phyloP scores from a whole-genome alignment of 2,888 invertebrate genomes.

The Gerris lacustris region DNA sequence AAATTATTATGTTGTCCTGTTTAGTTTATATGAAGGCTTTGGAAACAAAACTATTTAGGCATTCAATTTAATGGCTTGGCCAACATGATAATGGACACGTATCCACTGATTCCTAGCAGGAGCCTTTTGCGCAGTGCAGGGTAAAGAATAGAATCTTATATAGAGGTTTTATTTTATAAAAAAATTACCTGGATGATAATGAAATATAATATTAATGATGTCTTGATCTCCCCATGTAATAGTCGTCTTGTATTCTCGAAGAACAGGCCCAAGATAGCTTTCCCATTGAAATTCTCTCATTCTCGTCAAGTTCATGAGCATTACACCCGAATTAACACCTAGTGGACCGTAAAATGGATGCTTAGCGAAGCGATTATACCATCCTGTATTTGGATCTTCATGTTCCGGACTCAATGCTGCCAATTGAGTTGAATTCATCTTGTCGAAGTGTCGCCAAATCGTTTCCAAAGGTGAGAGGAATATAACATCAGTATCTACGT shows the following conservation, averaged over 20 bases:
- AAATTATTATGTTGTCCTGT: too few relatives aligned
- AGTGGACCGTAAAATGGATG: constrained; percentile 85
- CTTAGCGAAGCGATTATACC: constrained; percentile 91
- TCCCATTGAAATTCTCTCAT: constrained; percentile 80
- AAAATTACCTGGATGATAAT: constrained; percentile 57
- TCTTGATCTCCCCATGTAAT: constrained; percentile 98
- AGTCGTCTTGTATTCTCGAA: constrained; percentile 67
- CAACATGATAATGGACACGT: too few relatives aligned
- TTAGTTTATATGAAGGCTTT: too few relatives aligned
- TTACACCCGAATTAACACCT: constrained; percentile 91
- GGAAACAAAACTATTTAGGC: too few relatives aligned
- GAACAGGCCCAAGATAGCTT: constrained; percentile 68
- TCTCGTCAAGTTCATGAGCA: constrained; percentile 91
- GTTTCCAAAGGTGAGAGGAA: constrained; percentile 72
- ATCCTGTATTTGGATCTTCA: constrained; percentile 82
- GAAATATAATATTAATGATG: constrained; percentile 80
- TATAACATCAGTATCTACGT: constrained; percentile 84
- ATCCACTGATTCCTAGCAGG: too few relatives aligned
- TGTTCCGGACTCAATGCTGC: constrained; percentile 80
- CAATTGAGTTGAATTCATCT: constrained; percentile 74
- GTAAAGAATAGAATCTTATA: too few relatives aligned
- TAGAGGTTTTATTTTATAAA: too few relatives aligned
- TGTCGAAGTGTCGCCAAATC: constrained; percentile 67
- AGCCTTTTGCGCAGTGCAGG: too few relatives aligned
- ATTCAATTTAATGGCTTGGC: too few relatives aligned